Evolutionary conservation across 2,888 invertebrate species (phyloP).

Genomic region (Tetragnatha montana): DNA sequence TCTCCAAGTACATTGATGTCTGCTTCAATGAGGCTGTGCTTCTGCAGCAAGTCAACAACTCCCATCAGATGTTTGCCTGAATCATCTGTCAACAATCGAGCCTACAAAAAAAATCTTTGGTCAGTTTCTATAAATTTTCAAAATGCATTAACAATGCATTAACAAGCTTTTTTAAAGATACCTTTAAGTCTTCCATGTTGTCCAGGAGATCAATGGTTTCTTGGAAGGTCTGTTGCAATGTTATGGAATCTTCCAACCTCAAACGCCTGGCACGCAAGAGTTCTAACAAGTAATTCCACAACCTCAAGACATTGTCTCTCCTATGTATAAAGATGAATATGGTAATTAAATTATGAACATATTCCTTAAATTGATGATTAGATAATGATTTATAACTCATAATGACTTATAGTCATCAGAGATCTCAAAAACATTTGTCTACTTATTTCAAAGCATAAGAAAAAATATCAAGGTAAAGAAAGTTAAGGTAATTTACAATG

Average conservation of each 20-base stretch:
- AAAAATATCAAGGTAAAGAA: no score
- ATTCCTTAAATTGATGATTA: no score
- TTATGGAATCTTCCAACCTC: slow-evolving; percentile 93
- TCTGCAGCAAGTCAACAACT: slow-evolving; percentile 98
- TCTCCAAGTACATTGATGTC: slow-evolving; percentile 99
- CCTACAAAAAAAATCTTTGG: slow-evolving; percentile 73
- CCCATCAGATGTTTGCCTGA: slow-evolving; percentile 99
- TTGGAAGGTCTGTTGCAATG: slow-evolving; percentile 97
- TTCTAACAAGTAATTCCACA: slow-evolving; percentile 98
- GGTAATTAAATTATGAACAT: no score
- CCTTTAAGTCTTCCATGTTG: slow-evolving; percentile 99
- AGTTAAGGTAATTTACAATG: no score
- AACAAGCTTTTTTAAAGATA: slow-evolving; percentile 78
- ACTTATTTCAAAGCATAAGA: no score
- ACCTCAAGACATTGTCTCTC: slow-evolving; percentile 96
- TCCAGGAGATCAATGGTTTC: slow-evolving; percentile 99
- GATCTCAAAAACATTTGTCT: no score
- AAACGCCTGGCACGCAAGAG: slow-evolving; percentile 93
- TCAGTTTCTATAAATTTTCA: background rate
- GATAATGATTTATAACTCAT: no score
- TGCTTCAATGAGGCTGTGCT: slow-evolving; percentile 97
- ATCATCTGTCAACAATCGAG: slow-evolving; percentile 94
- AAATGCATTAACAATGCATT: background rate
- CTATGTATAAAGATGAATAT: slow-evolving; percentile 76
- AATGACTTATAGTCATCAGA: no score